Percentiles rank a stretch among this genome's conserved stretches.
Conservation (phyloP, 2,888 invertebrate species). For the Latheticus oryzae region DNA sequence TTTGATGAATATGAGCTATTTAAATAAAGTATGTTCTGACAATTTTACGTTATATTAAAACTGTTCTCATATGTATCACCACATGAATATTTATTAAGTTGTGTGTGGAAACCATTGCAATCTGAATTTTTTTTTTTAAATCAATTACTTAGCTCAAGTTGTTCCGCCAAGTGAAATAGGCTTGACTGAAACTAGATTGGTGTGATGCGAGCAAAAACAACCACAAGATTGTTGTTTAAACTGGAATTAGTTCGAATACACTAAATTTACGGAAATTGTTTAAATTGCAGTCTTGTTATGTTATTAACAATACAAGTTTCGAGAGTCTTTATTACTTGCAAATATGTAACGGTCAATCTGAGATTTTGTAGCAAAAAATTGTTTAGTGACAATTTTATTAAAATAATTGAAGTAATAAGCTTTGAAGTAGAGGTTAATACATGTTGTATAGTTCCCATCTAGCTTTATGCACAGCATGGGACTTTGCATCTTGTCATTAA, state of each 20-base stretch:
- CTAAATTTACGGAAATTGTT: slow-evolving; percentile 37
- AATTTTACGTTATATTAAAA: slow-evolving; percentile 27
- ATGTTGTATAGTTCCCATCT: slow-evolving; percentile 1
- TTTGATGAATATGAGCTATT: too few species aligned
- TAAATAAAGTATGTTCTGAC: too few species aligned
- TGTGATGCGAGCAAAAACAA: slow-evolving; percentile 1
- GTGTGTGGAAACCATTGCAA: slow-evolving; percentile 1
- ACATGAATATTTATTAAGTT: slow-evolving; percentile 33
- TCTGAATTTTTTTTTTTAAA: slow-evolving; percentile 12
- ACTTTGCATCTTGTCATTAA: slow-evolving; percentile 9
- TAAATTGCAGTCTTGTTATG: slow-evolving; percentile 33
- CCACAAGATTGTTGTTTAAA: slow-evolving; percentile 24
- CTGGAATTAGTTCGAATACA: slow-evolving; percentile 32
- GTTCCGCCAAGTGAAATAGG: slow-evolving; percentile 1
- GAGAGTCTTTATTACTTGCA: slow-evolving; percentile 16
- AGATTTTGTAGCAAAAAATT: slow-evolving; percentile 3
- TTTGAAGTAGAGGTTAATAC: too few species aligned
- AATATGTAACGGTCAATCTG: slow-evolving; percentile 10
- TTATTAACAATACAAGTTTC: slow-evolving; percentile 33
- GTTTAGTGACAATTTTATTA: background rate
- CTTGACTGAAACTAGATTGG: slow-evolving; percentile 2
- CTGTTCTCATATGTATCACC: slow-evolving; percentile 13
- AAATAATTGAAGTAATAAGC: too few species aligned
- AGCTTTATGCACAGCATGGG: slow-evolving; percentile 15
- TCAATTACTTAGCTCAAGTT: slow-evolving; percentile 11